Percentiles rank a stretch among this genome's conserved stretches.
phyloP scores from a whole-genome alignment of 2,797 vertebrate genomes.

The Rachycentron canadum region DNA sequence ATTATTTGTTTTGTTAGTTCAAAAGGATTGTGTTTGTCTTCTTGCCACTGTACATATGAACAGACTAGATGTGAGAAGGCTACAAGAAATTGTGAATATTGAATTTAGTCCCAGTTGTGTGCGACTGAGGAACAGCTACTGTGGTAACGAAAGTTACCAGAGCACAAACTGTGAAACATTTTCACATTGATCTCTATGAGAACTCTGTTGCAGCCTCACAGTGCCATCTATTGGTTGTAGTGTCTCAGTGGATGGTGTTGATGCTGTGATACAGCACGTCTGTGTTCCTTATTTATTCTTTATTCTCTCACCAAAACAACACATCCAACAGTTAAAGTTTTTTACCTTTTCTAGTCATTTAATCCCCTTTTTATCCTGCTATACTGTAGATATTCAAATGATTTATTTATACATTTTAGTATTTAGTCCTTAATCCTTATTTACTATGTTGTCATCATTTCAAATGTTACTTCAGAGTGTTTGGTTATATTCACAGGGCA shows the following conservation, averaged over 20 bases:
- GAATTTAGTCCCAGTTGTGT: not conserved
- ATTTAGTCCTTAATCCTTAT: not conserved
- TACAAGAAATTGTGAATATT: not conserved
- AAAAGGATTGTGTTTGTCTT: not conserved
- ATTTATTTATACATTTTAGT: not conserved
- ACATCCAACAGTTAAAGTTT: not conserved
- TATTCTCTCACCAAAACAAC: not conserved
- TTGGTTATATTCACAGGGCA: constrained; percentile 79
- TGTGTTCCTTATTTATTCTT: not conserved
- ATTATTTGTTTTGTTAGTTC: no score
- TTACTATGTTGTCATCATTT: not conserved
- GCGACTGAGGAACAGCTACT: no score
- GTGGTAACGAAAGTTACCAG: no score
- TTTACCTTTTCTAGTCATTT: not conserved
- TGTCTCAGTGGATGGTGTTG: not conserved
- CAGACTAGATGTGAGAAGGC: not conserved
- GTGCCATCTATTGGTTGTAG: constrained; percentile 58
- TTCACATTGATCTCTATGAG: not conserved
- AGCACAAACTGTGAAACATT: not conserved
- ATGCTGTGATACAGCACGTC: not conserved
- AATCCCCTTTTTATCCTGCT: not conserved
- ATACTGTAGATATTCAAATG: not conserved
- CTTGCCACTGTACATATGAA: not conserved
- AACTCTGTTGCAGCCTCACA: constrained; percentile 9
- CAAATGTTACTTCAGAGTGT: not conserved